These are phyloP conservation scores for Tetrao urogallus DNA, from an alignment of 2,113 vertebrate species.

Conservation along the genomic window DNA sequence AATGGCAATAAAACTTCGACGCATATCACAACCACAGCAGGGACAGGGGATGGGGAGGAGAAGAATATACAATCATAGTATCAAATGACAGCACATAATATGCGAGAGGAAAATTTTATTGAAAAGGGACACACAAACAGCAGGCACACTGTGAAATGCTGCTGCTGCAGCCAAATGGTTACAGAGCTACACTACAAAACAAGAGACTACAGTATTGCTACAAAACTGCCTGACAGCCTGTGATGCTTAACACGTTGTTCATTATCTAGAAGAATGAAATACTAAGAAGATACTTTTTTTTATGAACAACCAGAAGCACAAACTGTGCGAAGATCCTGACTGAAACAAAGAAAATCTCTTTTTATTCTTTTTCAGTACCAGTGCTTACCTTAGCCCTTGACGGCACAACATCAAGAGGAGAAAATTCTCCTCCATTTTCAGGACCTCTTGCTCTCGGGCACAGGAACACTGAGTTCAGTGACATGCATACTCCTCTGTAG, in stretches of 20 bases:
- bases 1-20: neutral
- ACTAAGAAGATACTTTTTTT: neutral
- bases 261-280: neutral
- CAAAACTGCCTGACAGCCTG: neutral
- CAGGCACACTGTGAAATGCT: neutral
- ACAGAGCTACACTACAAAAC: neutral
- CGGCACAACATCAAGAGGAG: neutral
- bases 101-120: neutral
- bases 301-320: neutral
- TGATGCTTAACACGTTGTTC: neutral
- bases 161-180: neutral
- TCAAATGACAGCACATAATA: neutral
- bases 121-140: neutral
- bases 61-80: neutral
- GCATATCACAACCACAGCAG: neutral
- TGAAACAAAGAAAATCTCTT: neutral
- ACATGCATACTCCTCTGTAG: neutral
- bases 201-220: neutral
- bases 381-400: neutral
- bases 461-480: rapidly evolving
- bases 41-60: neutral
- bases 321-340: neutral
- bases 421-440: neutral
- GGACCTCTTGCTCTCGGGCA: neutral
- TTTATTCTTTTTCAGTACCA: neutral